Evolutionary conservation across 2,888 invertebrate species (phyloP).

Genomic region (Pollenia griseotomentosa): DNA sequence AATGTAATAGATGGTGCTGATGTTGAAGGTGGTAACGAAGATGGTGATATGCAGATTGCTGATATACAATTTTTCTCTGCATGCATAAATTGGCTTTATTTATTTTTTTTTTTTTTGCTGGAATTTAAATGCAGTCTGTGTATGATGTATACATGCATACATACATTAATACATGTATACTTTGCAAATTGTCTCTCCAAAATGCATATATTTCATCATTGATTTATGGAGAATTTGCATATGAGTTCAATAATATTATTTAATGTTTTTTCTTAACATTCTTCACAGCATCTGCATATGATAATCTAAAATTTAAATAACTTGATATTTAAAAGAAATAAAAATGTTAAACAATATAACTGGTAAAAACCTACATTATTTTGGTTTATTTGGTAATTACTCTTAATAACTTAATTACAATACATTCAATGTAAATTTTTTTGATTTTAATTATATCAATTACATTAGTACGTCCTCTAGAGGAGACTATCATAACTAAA

Average conservation of each 20-base stretch:
- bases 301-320: constrained; percentile 29
- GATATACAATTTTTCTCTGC: constrained; percentile 52
- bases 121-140: constrained; percentile 75
- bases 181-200: not conserved
- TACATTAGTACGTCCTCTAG: no score
- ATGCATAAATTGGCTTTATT: constrained; percentile 70
- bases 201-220: constrained; percentile 78
- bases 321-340: no score
- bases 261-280: not conserved
- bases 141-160: constrained; percentile 46
- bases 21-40: constrained; percentile 41
- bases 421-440: no score
- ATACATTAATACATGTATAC: not conserved
- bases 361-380: no score
- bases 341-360: no score
- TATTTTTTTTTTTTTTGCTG: constrained; percentile 69
- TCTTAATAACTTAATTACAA: no score
- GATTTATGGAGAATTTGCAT: constrained; percentile 68
- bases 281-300: not conserved
- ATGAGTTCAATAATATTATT: constrained; percentile 38
- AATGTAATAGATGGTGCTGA: constrained; percentile 34
- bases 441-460: no score
- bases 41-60: constrained; percentile 67
- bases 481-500: no score
- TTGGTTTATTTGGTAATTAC: no score